Evolutionary conservation across 2,797 vertebrate species (phyloP).

Genomic region (Petrocephalus schoutedeni): DNA sequence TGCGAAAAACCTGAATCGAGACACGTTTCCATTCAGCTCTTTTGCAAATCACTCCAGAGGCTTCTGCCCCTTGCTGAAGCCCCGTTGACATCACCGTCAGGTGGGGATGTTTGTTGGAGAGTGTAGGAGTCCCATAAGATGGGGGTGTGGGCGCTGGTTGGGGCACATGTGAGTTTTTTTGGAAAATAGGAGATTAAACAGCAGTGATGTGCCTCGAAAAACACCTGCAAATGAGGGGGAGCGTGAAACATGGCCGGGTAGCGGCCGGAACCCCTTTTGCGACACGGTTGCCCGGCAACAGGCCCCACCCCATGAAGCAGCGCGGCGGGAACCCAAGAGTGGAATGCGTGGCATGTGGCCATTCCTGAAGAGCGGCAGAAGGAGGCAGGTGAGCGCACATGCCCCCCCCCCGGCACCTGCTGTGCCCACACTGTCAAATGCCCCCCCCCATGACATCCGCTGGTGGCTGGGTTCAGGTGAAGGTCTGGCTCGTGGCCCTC

Average conservation of each 20-base stretch:
- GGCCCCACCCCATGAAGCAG: slow-evolving; percentile 11
- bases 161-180: neutral
- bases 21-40: neutral
- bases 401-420: neutral
- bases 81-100: neutral
- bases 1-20: neutral
- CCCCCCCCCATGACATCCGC: neutral
- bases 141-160: no score
- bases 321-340: slow-evolving; percentile 22
- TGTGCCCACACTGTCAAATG: neutral
- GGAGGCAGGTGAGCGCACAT: slow-evolving; percentile 10
- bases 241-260: neutral
- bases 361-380: slow-evolving; percentile 46
- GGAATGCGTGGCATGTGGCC: slow-evolving; percentile 53
- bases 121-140: neutral
- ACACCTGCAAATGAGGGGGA: neutral
- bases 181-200: neutral
- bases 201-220: neutral
- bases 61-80: neutral
- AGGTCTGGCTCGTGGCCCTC: neutral
- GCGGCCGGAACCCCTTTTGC: neutral
- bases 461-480: neutral
- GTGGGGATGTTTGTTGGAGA: neutral
- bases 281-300: neutral
- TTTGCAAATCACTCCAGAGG: neutral